These are phyloP conservation scores for Cassiopea andromeda DNA, from an alignment of 30 jellyfish, hydroid and myxozoan genomes.

Conservation along the genomic window DNA sequence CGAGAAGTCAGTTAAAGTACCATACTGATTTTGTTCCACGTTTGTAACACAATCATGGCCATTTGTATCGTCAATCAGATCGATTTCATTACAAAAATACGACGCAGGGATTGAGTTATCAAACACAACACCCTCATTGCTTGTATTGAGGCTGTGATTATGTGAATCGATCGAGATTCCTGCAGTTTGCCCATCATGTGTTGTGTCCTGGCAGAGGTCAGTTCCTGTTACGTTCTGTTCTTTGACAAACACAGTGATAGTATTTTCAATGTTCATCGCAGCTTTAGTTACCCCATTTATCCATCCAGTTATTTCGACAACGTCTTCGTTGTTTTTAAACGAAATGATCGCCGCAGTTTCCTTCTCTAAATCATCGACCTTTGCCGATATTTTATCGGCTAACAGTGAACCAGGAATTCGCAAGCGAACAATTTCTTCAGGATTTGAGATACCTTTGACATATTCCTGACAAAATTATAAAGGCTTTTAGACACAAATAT, in stretches of 20 bases:
- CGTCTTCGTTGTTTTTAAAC: constrained; percentile 75
- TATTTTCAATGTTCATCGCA: constrained; percentile 74
- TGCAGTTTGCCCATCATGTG: constrained; percentile 53
- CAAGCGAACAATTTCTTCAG: constrained; percentile 91
- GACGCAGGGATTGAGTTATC: constrained; percentile 30
- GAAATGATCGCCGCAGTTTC: constrained; percentile 95
- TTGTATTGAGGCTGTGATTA: constrained; percentile 47
- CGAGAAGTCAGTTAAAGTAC: constrained; percentile 9
- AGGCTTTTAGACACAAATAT: background rate
- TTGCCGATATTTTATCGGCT: constrained; percentile 69
- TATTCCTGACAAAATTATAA: constrained; percentile 72
- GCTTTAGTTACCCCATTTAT: constrained; percentile 96
- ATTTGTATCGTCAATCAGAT: background rate
- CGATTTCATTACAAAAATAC: constrained; percentile 33
- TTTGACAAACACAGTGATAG: constrained; percentile 74
- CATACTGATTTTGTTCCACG: constrained; percentile 1
- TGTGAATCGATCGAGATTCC: constrained; percentile 50
- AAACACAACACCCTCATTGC: constrained; percentile 55
- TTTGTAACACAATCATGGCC: constrained; percentile 9
- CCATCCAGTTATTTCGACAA: constrained; percentile 93
- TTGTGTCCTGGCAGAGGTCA: constrained; percentile 40
- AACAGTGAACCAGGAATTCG: constrained; percentile 80
- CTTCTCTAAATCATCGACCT: constrained; percentile 72
- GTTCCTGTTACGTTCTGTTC: constrained; percentile 71
- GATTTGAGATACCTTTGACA: constrained; percentile 92